Percentiles rank a stretch among this genome's conserved stretches.
These are phyloP conservation scores for Clarias gariepinus DNA, from an alignment of 2,113 vertebrate species.

Conservation along the genomic window DNA sequence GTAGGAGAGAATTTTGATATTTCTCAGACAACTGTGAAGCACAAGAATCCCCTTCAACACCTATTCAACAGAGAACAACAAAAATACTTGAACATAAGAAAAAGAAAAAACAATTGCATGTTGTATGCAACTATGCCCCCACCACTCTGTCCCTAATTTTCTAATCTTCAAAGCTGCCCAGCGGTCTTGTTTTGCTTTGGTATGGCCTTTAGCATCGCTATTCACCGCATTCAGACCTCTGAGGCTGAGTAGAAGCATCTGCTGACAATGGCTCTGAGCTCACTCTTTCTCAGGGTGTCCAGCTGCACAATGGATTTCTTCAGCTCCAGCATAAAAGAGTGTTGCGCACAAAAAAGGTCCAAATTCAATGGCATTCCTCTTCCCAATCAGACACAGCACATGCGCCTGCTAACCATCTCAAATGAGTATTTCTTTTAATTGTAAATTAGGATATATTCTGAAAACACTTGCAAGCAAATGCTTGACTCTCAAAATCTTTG, in stretches of 20 bases:
- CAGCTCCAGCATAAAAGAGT: slow-evolving; percentile 71
- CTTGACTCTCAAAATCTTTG: not conserved
- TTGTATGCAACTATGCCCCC: slow-evolving; percentile 64
- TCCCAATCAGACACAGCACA: slow-evolving; percentile 68
- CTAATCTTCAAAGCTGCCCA: slow-evolving; percentile 70
- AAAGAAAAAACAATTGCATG: slow-evolving; percentile 70
- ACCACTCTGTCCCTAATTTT: slow-evolving; percentile 54
- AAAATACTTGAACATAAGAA: slow-evolving; percentile 66
- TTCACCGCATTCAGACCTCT: slow-evolving; percentile 66
- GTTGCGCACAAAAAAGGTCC: slow-evolving; percentile 65
- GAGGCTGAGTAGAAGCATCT: slow-evolving; percentile 64
- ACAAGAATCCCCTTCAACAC: slow-evolving; percentile 19
- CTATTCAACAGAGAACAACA: slow-evolving; percentile 28
- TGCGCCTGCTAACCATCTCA: slow-evolving; percentile 51
- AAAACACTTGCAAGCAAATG: slow-evolving; percentile 21
- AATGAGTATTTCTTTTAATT: slow-evolving; percentile 46
- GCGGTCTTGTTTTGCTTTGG: slow-evolving; percentile 66
- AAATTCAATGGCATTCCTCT: slow-evolving; percentile 76
- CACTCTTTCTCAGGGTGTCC: slow-evolving; percentile 75
- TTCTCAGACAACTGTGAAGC: slow-evolving; percentile 51
- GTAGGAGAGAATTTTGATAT: slow-evolving; percentile 9
- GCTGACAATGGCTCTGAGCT: slow-evolving; percentile 69
- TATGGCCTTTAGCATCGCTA: slow-evolving; percentile 70
- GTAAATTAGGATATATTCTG: slow-evolving; percentile 50
- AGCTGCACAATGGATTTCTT: slow-evolving; percentile 75